phyloP scores from a whole-genome alignment of 2,888 invertebrate species.

The Melanophora roralis region DNA sequence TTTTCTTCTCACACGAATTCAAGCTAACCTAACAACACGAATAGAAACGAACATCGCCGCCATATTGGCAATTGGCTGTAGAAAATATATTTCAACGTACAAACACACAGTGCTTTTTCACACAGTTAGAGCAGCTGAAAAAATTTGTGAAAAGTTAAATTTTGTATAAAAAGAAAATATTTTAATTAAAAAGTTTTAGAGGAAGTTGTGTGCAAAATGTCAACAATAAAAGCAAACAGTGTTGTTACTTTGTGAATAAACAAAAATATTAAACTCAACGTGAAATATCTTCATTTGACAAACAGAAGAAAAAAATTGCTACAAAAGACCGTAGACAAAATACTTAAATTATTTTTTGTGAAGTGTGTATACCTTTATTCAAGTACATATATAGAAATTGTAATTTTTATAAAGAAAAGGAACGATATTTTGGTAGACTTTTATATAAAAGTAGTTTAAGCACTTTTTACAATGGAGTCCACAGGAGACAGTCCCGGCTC shows the following conservation, averaged over 20 bases:
- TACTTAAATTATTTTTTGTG: too few relatives aligned
- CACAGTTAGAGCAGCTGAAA: slow-evolving; percentile 12
- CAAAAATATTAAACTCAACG: slow-evolving; percentile 30
- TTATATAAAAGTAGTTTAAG: too few relatives aligned
- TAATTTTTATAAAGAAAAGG: too few relatives aligned
- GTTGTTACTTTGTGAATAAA: slow-evolving; percentile 38
- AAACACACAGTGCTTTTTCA: slow-evolving; percentile 50
- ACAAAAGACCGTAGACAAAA: too few relatives aligned
- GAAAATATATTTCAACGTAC: slow-evolving; percentile 48
- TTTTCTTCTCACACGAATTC: slow-evolving; percentile 48
- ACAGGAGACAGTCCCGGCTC: slow-evolving; percentile 38
- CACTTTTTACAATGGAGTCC: slow-evolving; percentile 45
- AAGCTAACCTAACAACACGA: slow-evolving; percentile 46
- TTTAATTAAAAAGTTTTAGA: slow-evolving; percentile 31
- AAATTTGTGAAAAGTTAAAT: not conserved
- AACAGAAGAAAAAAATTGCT: slow-evolving; percentile 32
- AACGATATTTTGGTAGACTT: too few relatives aligned
- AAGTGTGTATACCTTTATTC: too few relatives aligned
- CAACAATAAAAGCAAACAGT: slow-evolving; percentile 45
- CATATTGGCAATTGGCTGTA: slow-evolving; percentile 67
- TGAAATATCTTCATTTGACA: slow-evolving; percentile 43
- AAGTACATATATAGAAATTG: too few relatives aligned
- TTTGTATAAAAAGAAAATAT: not conserved
- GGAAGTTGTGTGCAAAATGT: slow-evolving; percentile 30
- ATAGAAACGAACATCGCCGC: slow-evolving; percentile 68